Conservation (phyloP, 2,113 vertebrate species). For the Barbus barbus region DNA sequence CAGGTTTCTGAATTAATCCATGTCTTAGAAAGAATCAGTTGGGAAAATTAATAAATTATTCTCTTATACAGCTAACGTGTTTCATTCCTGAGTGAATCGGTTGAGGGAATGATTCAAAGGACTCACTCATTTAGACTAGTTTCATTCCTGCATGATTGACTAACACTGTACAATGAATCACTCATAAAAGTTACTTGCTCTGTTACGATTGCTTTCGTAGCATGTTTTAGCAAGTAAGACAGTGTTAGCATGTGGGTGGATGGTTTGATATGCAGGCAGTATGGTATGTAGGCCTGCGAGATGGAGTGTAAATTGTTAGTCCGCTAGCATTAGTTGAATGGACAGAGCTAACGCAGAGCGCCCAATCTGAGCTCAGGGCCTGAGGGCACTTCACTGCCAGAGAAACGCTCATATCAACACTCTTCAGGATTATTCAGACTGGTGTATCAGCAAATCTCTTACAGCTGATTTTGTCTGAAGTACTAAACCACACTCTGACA, state of each 20-base stretch:
- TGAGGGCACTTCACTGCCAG: slow-evolving; percentile 37
- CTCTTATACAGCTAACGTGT: not conserved
- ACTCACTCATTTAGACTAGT: too few species aligned
- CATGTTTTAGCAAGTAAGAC: too few species aligned
- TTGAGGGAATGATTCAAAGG: too few species aligned
- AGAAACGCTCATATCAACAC: slow-evolving; percentile 22
- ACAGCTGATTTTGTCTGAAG: slow-evolving; percentile 17
- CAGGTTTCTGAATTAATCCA: not conserved
- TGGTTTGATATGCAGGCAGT: not conserved
- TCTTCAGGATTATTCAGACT: slow-evolving; percentile 3
- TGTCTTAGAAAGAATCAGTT: not conserved
- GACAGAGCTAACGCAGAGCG: slow-evolving; percentile 10
- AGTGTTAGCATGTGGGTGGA: not conserved
- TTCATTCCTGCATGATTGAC: not conserved
- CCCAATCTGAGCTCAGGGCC: not conserved
- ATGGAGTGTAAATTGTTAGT: slow-evolving; percentile 8
- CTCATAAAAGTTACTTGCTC: too few species aligned
- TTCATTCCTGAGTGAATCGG: too few species aligned
- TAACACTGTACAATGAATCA: too few species aligned
- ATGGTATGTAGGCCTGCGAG: not conserved
- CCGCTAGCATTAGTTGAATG: not conserved
- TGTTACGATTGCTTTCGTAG: too few species aligned
- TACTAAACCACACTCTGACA: not conserved
- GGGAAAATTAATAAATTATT: not conserved
- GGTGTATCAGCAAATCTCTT: slow-evolving; percentile 22